Conservation (phyloP, 1,140 invertebrate genomes). For the Himalopsyche phryganea region DNA sequence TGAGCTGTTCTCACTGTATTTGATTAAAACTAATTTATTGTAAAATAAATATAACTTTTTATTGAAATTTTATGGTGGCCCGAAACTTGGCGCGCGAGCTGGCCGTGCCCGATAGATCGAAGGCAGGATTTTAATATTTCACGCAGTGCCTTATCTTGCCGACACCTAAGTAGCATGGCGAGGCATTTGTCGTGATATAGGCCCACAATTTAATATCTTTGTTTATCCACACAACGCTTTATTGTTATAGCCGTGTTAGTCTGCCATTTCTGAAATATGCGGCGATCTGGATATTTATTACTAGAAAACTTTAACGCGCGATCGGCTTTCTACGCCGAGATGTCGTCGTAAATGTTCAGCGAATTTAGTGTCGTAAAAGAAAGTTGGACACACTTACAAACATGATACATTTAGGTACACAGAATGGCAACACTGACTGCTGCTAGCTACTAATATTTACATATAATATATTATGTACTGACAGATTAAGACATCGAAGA, state of each 20-base stretch:
- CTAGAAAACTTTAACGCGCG: not conserved
- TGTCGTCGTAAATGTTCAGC: not conserved
- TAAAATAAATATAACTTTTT: no score
- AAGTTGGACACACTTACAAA: no score
- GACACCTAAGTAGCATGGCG: slow-evolving; percentile 12
- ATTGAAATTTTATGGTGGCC: no score
- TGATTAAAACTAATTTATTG: no score
- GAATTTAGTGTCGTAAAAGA: no score
- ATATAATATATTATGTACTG: no score
- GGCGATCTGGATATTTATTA: not conserved
- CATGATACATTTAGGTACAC: no score
- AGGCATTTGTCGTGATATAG: slow-evolving; percentile 15
- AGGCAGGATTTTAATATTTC: not conserved
- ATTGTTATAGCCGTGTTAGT: slow-evolving; percentile 17
- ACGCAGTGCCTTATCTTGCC: slow-evolving; percentile 9
- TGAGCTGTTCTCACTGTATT: no score
- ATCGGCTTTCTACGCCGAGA: slow-evolving; percentile 4
- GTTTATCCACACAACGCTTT: slow-evolving; percentile 20
- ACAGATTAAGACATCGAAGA: no score
- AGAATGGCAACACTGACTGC: no score
- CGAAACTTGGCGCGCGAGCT: not conserved
- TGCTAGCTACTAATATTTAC: no score
- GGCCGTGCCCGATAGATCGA: not conserved
- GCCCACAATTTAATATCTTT: slow-evolving; percentile 22
- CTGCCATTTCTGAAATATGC: not conserved